Conservation (phyloP, 2,113 vertebrate genomes). For the Raja brachyura region DNA sequence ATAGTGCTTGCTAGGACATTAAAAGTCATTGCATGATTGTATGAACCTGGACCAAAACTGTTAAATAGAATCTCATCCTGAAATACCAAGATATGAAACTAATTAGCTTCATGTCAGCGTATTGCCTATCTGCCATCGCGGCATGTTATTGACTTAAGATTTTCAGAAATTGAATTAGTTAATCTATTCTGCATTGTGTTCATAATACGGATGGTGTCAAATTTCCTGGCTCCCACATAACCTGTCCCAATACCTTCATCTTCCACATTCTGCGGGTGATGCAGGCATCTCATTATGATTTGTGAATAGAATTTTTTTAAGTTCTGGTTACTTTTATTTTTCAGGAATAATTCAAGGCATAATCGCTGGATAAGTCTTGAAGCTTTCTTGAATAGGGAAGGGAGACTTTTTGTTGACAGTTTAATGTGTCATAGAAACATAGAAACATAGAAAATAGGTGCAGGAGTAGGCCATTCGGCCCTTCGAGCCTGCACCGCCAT, state of each 20-base stretch:
- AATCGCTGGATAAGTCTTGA: not conserved
- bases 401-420: not conserved
- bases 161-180: not conserved
- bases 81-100: not conserved
- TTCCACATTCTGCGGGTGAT: constrained; percentile 23
- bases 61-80: not conserved
- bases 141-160: not conserved
- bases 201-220: not conserved
- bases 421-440: too few relatives aligned
- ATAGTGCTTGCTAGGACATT: not conserved
- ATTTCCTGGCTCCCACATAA: not conserved
- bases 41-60: not conserved
- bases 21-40: not conserved
- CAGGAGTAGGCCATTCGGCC: too few relatives aligned
- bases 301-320: not conserved
- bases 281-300: not conserved
- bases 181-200: not conserved
- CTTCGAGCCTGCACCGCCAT: too few relatives aligned
- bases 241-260: not conserved
- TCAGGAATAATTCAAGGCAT: not conserved
- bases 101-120: not conserved
- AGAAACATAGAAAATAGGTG: too few relatives aligned
- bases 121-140: not conserved
- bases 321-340: not conserved
- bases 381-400: not conserved